Base-by-base conservation (phyloP, 2,888 invertebrate genomes). In the Congeria kusceri region DNA sequence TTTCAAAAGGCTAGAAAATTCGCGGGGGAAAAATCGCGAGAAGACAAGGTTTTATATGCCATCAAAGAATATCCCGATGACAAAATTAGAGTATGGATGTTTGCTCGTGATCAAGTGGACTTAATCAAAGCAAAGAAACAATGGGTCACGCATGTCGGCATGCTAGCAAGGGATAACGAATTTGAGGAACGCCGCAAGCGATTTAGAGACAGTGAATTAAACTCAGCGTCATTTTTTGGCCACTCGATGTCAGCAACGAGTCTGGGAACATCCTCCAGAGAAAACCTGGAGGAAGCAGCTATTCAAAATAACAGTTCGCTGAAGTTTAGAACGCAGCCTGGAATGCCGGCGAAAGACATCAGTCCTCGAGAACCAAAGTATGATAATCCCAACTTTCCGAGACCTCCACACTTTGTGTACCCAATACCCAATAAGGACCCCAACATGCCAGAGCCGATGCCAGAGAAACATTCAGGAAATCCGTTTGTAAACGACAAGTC, bases 71-170 rank as follows among this genome's bases (percentile, higher is more conserved):
- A 80, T 49, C 70, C 71, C 13, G 74, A 70, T 29, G 72, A 74
- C 59, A 77, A 74, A 53, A 64, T 77, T 0, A 69, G 83, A 18
- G 83, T 83, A 0, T 83, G 83, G 83, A 49, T 83, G 18, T 80
- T 83, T 71, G 70, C 77, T 3, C 62, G 79, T 29, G 77, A 83
- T 44, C 74, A 79, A n/a, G 25, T 46, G 53, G 77, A 77, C n/a
- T 61, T 77, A 11, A 68, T 83, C 20, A 32, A 70, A 25, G 83
- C 83, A 18, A 73, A 59, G 46, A 73, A 58, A 61, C 79, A 83
- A 53, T 83, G 83, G 83, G 47, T 80, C 5, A 47, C 59, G 7
- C 83, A 83, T 62, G 79, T 83, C 25, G 79, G 83, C n/a, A 68
- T 61, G 15, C 63, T 77, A 46, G 77, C 83, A 2, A 67, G 80